A percentile compares a stretch with the other conserved stretches of the same genome.
These are phyloP conservation scores for Hozukius guyotensis DNA, from an alignment of 2,797 vertebrate species.

Conservation along the genomic window DNA sequence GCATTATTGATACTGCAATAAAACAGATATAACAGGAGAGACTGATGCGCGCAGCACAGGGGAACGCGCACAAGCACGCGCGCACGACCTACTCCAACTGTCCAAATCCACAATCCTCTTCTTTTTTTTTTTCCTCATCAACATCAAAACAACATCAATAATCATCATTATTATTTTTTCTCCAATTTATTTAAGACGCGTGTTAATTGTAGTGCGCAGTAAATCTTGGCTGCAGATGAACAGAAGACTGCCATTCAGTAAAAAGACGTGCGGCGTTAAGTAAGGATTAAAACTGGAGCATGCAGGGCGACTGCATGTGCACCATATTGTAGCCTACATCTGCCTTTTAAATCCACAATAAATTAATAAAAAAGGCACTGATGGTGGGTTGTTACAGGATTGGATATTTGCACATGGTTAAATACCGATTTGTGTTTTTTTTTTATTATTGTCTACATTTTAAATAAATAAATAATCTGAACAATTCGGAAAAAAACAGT, in stretches of 20 bases:
- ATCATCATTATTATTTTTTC: conserved; percentile 8
- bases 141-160: background rate
- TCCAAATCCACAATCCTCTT: background rate
- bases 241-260: conserved; percentile 47
- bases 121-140: background rate
- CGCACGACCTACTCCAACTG: background rate
- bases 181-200: conserved; percentile 43
- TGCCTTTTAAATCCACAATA: conserved; percentile 70
- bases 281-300: conserved; percentile 72
- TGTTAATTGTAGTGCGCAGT: conserved; percentile 67
- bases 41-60: background rate
- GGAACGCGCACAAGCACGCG: background rate
- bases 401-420: conserved; percentile 1
- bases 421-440: background rate
- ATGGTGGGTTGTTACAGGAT: conserved; percentile 11
- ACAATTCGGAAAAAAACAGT: background rate
- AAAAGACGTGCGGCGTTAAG: conserved; percentile 74
- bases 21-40: background rate
- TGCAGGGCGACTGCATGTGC: conserved; percentile 39
- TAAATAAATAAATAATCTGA: background rate
- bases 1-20: background rate
- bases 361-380: conserved; percentile 34
- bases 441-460: background rate
- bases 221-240: conserved; percentile 59
- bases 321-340: conserved; percentile 68